Conservation (phyloP, 1,140 invertebrate species). For the Pachypeltis micranthus region DNA sequence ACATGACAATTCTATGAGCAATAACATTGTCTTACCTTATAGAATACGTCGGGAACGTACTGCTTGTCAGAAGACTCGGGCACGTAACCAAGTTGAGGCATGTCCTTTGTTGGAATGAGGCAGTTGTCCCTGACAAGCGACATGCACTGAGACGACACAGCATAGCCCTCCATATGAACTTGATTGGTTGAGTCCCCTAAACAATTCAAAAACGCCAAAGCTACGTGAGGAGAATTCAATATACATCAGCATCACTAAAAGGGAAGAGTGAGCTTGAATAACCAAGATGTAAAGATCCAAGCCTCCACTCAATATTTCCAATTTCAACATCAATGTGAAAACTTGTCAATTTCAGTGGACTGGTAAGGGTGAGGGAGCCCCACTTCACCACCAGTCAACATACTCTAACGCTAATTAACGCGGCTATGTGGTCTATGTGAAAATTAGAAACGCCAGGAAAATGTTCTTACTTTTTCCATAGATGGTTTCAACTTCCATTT, state of each 20-base stretch:
- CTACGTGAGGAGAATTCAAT: background rate
- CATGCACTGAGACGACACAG: constrained; percentile 97
- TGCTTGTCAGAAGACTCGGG: constrained; percentile 85
- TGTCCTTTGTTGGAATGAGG: constrained; percentile 91
- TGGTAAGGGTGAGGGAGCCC: too few relatives aligned
- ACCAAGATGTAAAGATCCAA: background rate
- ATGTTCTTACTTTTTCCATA: too few relatives aligned
- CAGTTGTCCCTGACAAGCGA: constrained; percentile 88
- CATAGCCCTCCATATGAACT: constrained; percentile 97
- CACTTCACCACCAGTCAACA: too few relatives aligned
- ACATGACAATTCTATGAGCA: too few relatives aligned
- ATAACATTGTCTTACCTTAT: constrained; percentile 80
- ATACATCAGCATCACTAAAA: background rate
- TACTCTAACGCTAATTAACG: too few relatives aligned
- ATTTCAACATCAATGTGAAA: too few relatives aligned
- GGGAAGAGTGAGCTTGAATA: too few relatives aligned
- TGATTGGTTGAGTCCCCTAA: constrained; percentile 77
- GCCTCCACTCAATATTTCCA: too few relatives aligned
- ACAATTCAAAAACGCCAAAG: constrained; percentile 25
- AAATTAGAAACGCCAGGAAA: too few relatives aligned
- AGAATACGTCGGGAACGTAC: constrained; percentile 98
- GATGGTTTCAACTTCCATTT: too few relatives aligned
- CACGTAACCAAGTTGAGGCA: constrained; percentile 91
- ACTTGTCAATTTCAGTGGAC: too few relatives aligned
- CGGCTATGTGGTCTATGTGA: too few relatives aligned